Conservation (phyloP, 2,113 vertebrate species). For the Progne subis region DNA sequence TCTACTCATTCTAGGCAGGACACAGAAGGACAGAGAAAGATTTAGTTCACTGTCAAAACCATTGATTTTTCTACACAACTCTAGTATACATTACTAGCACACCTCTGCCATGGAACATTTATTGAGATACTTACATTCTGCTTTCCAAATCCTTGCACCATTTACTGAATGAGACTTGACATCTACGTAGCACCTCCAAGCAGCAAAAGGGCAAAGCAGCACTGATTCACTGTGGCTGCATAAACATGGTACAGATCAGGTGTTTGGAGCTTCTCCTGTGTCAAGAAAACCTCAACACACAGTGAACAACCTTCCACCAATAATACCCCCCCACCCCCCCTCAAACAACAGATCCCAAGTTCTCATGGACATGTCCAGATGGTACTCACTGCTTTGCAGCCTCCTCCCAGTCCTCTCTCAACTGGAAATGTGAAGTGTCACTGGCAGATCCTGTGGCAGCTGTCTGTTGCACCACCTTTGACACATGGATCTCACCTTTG, state of each 20-base stretch:
- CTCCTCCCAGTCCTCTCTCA: background rate
- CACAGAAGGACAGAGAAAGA: conserved; percentile 46
- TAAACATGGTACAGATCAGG: background rate
- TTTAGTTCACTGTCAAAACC: conserved; percentile 29
- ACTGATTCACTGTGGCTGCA: background rate
- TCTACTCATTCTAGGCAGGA: conserved; percentile 33
- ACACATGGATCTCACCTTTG: background rate
- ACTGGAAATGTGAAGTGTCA: background rate
- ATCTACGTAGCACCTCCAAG: background rate
- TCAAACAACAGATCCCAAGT: background rate
- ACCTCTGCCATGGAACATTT: background rate
- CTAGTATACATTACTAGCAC: background rate
- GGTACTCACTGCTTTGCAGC: background rate
- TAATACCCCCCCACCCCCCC: too few relatives aligned
- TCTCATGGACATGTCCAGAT: background rate
- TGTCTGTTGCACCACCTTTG: background rate
- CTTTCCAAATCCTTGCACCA: background rate
- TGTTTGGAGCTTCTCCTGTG: background rate
- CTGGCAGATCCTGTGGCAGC: background rate
- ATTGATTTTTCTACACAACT: background rate
- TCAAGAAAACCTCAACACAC: background rate
- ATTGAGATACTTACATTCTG: conserved; percentile 9
- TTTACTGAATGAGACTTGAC: background rate
- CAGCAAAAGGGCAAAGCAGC: background rate
- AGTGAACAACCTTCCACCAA: background rate